Conservation (phyloP, 2,888 invertebrate species). For the Polymixis flavicincta region DNA sequence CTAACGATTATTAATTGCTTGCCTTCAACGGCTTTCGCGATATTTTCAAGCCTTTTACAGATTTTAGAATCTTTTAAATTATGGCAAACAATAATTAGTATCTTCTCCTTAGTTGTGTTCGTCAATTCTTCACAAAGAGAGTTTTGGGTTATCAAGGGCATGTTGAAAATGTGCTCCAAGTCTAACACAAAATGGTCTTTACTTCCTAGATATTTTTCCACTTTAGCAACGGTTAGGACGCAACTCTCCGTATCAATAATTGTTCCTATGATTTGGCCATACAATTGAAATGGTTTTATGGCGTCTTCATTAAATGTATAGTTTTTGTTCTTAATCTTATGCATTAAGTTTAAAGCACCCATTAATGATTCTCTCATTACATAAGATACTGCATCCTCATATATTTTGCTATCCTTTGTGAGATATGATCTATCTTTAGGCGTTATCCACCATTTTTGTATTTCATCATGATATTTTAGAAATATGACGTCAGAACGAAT, state of each 20-base stretch:
- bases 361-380: conserved; percentile 35
- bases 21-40: conserved; percentile 13
- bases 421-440: conserved; percentile 39
- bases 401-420: conserved; percentile 29
- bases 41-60: conserved; percentile 10
- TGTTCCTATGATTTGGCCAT: background rate
- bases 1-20: conserved; percentile 22
- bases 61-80: background rate
- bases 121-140: conserved; percentile 24
- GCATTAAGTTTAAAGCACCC: conserved; percentile 16
- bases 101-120: conserved; percentile 4
- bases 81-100: conserved; percentile 25
- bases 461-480: conserved; percentile 49
- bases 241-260: conserved; percentile 12
- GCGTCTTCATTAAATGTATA: conserved; percentile 22
- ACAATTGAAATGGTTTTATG: conserved; percentile 2
- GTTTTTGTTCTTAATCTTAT: conserved; percentile 15
- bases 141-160: conserved; percentile 10
- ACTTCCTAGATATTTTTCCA: conserved; percentile 22
- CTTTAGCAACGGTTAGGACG: conserved; percentile 25
- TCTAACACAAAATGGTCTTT: conserved; percentile 19
- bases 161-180: conserved; percentile 29
- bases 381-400: conserved; percentile 23
- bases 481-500: conserved; percentile 42
- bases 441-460: conserved; percentile 53